Evolutionary conservation across 1,140 invertebrate species (phyloP).

Genomic region (Ips typographus): DNA sequence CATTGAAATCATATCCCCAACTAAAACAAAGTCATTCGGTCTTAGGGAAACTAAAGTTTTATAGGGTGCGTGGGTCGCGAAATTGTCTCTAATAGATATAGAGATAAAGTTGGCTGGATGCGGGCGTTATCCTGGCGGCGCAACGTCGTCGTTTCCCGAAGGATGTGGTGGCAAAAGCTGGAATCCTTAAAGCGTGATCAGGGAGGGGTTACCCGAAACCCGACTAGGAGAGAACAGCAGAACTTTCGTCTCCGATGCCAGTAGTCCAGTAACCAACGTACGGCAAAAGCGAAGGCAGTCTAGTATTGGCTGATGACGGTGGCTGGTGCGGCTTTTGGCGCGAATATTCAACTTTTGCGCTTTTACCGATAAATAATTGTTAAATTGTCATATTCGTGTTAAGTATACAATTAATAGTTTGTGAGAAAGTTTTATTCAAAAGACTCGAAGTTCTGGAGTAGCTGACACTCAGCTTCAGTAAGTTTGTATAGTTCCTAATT

Average conservation of each 20-base stretch:
- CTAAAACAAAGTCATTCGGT: too few relatives aligned
- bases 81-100: neutral
- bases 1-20: too few relatives aligned
- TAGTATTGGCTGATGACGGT: slow-evolving; percentile 7
- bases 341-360: slow-evolving; percentile 17
- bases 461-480: too few relatives aligned
- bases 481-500: too few relatives aligned
- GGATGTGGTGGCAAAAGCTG: slow-evolving; percentile 4
- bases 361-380: neutral
- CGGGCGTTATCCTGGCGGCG: slow-evolving; percentile 18
- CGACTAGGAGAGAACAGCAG: neutral
- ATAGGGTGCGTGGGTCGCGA: neutral
- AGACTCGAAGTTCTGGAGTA: too few relatives aligned
- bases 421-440: too few relatives aligned
- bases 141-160: neutral
- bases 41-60: too few relatives aligned
- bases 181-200: slow-evolving; percentile 8
- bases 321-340: slow-evolving; percentile 18
- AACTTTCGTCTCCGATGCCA: slow-evolving; percentile 12
- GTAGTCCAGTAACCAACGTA: slow-evolving; percentile 15
- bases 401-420: too few relatives aligned
- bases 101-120: neutral
- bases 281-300: slow-evolving; percentile 6
- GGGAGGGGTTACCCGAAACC: slow-evolving; percentile 13
- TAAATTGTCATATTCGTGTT: too few relatives aligned